Percentiles rank a stretch among this genome's conserved stretches.
Evolutionary conservation across 2,888 invertebrate species (phyloP).

Genomic region (Chloroclysta siterata): DNA sequence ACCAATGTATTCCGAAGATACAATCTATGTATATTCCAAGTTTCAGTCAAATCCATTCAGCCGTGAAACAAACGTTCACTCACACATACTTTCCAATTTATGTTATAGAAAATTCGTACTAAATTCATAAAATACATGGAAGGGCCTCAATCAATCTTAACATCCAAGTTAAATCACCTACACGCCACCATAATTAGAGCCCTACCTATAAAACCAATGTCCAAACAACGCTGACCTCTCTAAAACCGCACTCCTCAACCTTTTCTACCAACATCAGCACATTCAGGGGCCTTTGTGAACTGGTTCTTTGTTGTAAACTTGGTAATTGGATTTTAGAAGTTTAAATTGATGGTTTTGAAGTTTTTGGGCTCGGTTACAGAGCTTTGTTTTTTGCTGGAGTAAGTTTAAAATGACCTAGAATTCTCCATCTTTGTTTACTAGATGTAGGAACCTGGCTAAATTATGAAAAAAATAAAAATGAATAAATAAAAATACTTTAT

Average conservation of each 20-base stretch:
- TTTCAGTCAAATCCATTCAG: too few relatives aligned
- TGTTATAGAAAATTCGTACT: too few relatives aligned
- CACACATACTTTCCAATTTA: too few relatives aligned
- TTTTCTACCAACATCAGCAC: slow-evolving; percentile 8
- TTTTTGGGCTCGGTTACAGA: slow-evolving; percentile 19
- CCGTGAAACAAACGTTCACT: too few relatives aligned
- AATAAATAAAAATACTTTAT: too few relatives aligned
- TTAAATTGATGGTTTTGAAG: slow-evolving; percentile 30
- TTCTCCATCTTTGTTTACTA: too few relatives aligned
- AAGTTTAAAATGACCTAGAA: slow-evolving; percentile 14
- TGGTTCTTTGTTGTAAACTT: slow-evolving; percentile 21
- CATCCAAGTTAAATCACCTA: slow-evolving; percentile 3
- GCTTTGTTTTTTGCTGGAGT: slow-evolving; percentile 17
- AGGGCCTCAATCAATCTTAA: slow-evolving; percentile 1
- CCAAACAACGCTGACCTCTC: slow-evolving; percentile 9
- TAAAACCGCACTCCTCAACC: slow-evolving; percentile 3
- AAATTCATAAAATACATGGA: too few relatives aligned
- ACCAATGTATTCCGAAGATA: too few relatives aligned
- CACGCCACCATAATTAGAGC: neutral
- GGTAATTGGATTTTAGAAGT: slow-evolving; percentile 36
- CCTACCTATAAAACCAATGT: slow-evolving; percentile 1
- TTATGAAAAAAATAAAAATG: too few relatives aligned
- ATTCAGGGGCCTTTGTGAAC: slow-evolving; percentile 22
- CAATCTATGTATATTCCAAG: too few relatives aligned
- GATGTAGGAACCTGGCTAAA: too few relatives aligned